Evolutionary conservation across 2,888 invertebrate genomes (phyloP).

Genomic region (Calliopum simillimum): DNA sequence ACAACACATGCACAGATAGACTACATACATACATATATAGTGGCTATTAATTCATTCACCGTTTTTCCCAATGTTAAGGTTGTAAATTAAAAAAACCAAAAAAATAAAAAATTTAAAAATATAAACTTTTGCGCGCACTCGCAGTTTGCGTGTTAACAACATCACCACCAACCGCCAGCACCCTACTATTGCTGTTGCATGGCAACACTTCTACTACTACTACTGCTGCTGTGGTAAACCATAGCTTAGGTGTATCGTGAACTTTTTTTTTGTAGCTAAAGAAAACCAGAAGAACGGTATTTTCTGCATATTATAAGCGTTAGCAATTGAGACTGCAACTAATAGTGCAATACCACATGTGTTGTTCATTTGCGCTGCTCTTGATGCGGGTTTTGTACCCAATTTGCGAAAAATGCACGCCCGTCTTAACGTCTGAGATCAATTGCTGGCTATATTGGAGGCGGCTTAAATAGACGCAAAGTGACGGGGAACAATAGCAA

Average conservation of each 20-base stretch:
- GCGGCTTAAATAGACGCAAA: conserved; percentile 32
- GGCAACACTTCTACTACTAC: conserved; percentile 3
- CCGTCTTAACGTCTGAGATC: not conserved
- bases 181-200: not conserved
- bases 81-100: not conserved
- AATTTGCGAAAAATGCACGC: not conserved
- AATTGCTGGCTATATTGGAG: conserved; percentile 19
- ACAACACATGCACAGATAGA: not conserved
- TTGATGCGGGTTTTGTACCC: not conserved
- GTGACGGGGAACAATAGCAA: not conserved
- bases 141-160: conserved; percentile 3
- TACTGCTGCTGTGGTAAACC: not conserved
- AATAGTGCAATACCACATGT: not conserved
- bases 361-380: conserved; percentile 1
- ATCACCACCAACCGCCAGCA: not conserved
- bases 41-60: conserved; percentile 26
- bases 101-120: conserved; percentile 3
- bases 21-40: not conserved
- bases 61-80: conserved; percentile 15
- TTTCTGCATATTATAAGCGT: conserved; percentile 32
- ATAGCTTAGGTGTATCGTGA: not conserved
- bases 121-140: not conserved
- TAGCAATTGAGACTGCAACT: not conserved
- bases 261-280: not conserved
- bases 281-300: conserved; percentile 22